Conservation (phyloP, 2,797 vertebrate species). For the Myiotriccus ornatus region DNA sequence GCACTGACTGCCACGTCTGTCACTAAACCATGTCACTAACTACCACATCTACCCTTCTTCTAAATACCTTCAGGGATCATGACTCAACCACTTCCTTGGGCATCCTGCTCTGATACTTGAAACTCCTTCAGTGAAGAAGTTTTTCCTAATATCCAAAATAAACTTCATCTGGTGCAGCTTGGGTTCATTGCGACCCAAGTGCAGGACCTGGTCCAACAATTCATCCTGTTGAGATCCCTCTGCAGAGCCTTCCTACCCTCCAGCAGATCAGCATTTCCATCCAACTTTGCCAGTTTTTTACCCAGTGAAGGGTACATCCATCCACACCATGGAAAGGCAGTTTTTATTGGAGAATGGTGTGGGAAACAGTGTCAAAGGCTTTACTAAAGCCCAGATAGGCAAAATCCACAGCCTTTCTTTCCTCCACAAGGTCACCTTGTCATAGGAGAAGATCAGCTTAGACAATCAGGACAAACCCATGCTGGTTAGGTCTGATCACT, state of each 20-base stretch:
- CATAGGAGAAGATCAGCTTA: not conserved
- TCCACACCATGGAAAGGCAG: not conserved
- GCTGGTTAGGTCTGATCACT: not conserved
- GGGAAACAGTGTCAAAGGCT: not conserved
- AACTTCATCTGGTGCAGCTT: not conserved
- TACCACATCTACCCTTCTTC: not conserved
- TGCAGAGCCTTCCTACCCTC: not conserved
- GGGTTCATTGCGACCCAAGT: not conserved
- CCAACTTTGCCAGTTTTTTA: not conserved
- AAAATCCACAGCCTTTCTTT: not conserved
- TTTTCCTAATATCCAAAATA: not conserved
- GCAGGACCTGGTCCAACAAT: accelerated
- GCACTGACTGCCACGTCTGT: not conserved
- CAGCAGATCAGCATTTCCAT: accelerated
- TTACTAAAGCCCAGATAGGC: not conserved
- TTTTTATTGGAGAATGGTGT: not conserved
- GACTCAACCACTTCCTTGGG: not conserved
- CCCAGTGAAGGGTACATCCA: not conserved
- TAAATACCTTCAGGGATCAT: not conserved
- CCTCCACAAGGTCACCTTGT: not conserved
- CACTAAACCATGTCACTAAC: not conserved
- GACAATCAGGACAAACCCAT: not conserved
- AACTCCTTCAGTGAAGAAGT: not conserved
- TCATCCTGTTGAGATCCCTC: not conserved
- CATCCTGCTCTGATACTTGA: not conserved